Base-by-base conservation (phyloP, 2,113 vertebrate species). In the Anas platyrhynchos region DNA sequence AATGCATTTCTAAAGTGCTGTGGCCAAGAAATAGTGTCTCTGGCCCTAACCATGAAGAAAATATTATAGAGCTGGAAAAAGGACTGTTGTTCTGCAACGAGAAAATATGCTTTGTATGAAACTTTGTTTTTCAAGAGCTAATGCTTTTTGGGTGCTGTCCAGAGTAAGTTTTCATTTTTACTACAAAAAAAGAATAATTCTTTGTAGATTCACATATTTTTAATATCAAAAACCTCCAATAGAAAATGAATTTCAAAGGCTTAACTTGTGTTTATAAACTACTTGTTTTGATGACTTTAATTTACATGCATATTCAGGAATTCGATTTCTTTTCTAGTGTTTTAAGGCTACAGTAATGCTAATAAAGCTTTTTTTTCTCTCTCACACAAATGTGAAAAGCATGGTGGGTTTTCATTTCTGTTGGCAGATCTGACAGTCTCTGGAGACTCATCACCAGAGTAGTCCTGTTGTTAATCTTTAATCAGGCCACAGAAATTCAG, bases 391-490 rank as follows among this genome's bases (percentile, higher is more conserved):
- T 29, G 7, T 77, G 48, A 69, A 62, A 52, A 66, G 32, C 32
- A 26, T 58, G 55, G 11, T 36, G 38, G 73, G n/a, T 65, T 65
- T 65, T 65, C 62, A 41, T 52, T 21, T 83, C 31, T 27, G 13
- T 12, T 65, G 59, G 41, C 31, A 86, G 25, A 38, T 52, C 50
- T 78, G 77, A 43, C 23, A 52, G 62, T 65, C 63, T 62, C 75
- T 62, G 26, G 67, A 52, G 59, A 86, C 63, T 86, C 52, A 38
- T 73, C 83, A 65, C 13, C 72, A 69, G 65, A 82, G 68, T 77
- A 80, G 78, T 73, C 21, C 2, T 59, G 36, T 55, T 59, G 17
- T 95, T 91, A 94, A 94, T 91, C 36, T 91, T 92, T 86, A 92
- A 91, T 91, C 31, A 89, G 62, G 26, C 58, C 41, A 44, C 44